These are phyloP conservation scores for Micropoecilia bifurca DNA, from an alignment of 2,797 vertebrate species.

Conservation along the genomic window DNA sequence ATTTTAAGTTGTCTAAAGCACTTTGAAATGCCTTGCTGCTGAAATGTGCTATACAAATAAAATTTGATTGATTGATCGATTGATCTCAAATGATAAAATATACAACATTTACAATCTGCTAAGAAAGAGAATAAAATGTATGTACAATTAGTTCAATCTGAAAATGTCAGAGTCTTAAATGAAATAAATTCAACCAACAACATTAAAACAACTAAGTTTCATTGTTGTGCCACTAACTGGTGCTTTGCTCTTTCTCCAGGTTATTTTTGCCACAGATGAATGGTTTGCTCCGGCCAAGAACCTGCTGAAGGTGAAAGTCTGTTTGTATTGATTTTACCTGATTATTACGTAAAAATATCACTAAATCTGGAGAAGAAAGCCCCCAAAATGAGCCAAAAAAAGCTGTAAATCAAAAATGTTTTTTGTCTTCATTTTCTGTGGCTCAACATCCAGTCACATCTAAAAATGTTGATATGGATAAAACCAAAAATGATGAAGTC, in stretches of 20 bases:
- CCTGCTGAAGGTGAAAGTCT: conserved; percentile 77
- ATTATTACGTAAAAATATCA: neutral
- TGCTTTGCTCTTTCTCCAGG: conserved; percentile 47
- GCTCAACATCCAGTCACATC: neutral
- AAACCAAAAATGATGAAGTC: neutral
- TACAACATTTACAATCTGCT: neutral
- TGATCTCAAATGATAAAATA: neutral
- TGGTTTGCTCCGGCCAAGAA: conserved; percentile 83
- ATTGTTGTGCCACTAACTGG: neutral
- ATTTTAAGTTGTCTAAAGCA: too few species aligned
- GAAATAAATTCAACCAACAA: neutral
- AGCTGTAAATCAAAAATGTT: neutral
- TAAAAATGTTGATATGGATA: neutral
- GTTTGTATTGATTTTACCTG: neutral
- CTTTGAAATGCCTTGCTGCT: too few species aligned
- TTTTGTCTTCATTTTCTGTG: neutral
- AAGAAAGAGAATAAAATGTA: neutral
- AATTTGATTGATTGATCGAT: too few species aligned
- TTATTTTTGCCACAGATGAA: conserved; percentile 82
- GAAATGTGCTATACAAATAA: too few species aligned
- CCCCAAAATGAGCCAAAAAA: too few species aligned
- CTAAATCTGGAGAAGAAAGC: neutral
- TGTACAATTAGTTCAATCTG: neutral
- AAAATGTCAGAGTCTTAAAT: neutral
- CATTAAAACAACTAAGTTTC: neutral